Evolutionary conservation across 2,113 vertebrate species (phyloP).

Genomic region (Ammospiza nelsoni): DNA sequence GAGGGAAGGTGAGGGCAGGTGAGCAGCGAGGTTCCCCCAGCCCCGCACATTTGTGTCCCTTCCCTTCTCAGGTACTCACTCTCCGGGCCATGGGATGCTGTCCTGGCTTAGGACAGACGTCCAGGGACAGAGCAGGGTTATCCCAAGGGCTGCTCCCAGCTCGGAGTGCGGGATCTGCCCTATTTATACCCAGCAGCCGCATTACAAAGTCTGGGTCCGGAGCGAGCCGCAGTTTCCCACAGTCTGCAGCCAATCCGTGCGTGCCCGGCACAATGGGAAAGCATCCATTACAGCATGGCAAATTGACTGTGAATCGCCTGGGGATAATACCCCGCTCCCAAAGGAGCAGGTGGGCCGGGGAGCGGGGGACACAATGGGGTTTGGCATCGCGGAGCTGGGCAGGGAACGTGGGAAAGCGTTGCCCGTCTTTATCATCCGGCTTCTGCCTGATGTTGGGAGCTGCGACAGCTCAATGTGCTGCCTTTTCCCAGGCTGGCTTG

Average conservation of each 20-base stretch:
- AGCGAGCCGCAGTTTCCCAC: slow-evolving; percentile 77
- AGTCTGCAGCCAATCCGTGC: slow-evolving; percentile 77
- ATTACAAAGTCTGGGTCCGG: slow-evolving; percentile 72
- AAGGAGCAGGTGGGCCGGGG: slow-evolving; percentile 81
- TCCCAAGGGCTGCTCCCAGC: not conserved
- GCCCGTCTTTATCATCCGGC: slow-evolving; percentile 68
- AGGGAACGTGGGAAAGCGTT: slow-evolving; percentile 79
- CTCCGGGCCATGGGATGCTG: slow-evolving; percentile 21
- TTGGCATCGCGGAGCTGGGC: slow-evolving; percentile 41
- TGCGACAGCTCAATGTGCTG: slow-evolving; percentile 70
- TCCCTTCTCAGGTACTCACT: slow-evolving; percentile 64
- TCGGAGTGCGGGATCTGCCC: not conserved
- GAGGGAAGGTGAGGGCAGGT: not conserved
- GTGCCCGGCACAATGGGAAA: slow-evolving; percentile 72
- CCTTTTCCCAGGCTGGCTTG: slow-evolving; percentile 59
- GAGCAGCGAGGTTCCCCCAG: not conserved
- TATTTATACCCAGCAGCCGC: slow-evolving; percentile 69
- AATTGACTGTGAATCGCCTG: slow-evolving; percentile 80
- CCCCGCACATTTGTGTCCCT: not conserved
- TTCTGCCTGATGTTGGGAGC: slow-evolving; percentile 68
- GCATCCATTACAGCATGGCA: slow-evolving; percentile 81
- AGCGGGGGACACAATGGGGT: slow-evolving; percentile 66
- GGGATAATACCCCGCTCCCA: slow-evolving; percentile 80
- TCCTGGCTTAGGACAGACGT: not conserved
- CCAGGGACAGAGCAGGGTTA: slow-evolving; percentile 47